phyloP scores from a whole-genome alignment of 2,888 invertebrate genomes.

The Eupeodes latifasciatus region DNA sequence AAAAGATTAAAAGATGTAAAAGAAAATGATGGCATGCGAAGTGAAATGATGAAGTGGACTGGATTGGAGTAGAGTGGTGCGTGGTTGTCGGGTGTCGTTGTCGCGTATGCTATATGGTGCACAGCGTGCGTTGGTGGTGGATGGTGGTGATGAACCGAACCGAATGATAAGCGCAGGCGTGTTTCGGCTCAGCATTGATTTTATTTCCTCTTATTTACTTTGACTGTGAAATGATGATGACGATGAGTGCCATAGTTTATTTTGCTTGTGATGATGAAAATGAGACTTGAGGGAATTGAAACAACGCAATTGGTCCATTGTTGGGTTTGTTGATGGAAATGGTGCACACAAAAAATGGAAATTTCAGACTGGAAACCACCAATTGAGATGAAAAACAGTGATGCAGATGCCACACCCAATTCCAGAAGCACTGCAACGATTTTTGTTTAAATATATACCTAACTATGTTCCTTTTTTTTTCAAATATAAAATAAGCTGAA shows the following conservation, averaged over 20 bases:
- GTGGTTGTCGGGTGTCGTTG: neutral
- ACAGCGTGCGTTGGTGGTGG: no score
- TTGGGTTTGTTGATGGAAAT: neutral
- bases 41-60: neutral
- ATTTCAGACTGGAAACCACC: slow-evolving; percentile 7
- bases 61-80: neutral
- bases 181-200: slow-evolving; percentile 19
- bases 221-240: neutral
- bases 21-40: neutral
- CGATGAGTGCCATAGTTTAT: neutral
- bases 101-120: neutral
- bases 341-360: slow-evolving; percentile 27
- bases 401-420: slow-evolving; percentile 61
- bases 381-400: slow-evolving; percentile 14
- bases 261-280: neutral
- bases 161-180: slow-evolving; percentile 31
- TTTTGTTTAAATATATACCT: no score
- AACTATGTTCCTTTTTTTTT: no score
- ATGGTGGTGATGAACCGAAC: slow-evolving; percentile 1
- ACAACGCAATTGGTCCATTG: slow-evolving; percentile 67
- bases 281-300: slow-evolving; percentile 29
- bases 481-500: no score
- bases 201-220: slow-evolving; percentile 27
- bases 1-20: neutral
- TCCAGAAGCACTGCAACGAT: neutral